phyloP scores from a whole-genome alignment of 2,113 vertebrate genomes.

The Callithrix jacchus region DNA sequence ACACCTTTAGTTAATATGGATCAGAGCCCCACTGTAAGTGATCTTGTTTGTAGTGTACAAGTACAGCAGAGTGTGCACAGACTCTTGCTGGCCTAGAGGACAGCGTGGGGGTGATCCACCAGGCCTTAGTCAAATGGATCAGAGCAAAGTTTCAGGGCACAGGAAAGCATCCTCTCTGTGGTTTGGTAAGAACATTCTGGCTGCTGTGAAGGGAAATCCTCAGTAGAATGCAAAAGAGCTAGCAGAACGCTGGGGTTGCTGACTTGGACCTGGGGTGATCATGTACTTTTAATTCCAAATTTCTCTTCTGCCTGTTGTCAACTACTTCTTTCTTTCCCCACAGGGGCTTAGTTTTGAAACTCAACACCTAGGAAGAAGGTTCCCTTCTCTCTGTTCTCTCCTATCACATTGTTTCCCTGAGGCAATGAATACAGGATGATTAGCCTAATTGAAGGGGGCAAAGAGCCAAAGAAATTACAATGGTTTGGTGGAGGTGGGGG shows the following conservation, averaged over 20 bases:
- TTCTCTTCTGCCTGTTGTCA: not conserved
- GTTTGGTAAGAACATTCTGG: not conserved
- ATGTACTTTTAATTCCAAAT: not conserved
- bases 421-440: constrained; percentile 32
- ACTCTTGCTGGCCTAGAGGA: not conserved
- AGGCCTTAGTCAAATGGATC: not conserved
- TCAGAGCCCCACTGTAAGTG: not conserved
- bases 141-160: not conserved
- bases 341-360: not conserved
- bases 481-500: not conserved
- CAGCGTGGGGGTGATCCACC: not conserved
- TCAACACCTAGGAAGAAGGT: not conserved
- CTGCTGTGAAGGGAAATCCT: not conserved
- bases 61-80: not conserved
- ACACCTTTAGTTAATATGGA: not conserved
- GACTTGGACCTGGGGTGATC: accelerated
- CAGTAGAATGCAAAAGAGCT: not conserved
- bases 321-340: not conserved
- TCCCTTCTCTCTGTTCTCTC: constrained; percentile 12
- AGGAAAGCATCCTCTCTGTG: not conserved
- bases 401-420: not conserved
- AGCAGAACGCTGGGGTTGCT: not conserved
- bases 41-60: not conserved
- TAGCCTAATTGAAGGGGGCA: constrained; percentile 53
- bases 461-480: constrained; percentile 48